Percentiles rank a stretch among this genome's conserved stretches.
phyloP scores from a whole-genome alignment of 1,140 invertebrate species.

The Anagrus nilaparvatae region DNA sequence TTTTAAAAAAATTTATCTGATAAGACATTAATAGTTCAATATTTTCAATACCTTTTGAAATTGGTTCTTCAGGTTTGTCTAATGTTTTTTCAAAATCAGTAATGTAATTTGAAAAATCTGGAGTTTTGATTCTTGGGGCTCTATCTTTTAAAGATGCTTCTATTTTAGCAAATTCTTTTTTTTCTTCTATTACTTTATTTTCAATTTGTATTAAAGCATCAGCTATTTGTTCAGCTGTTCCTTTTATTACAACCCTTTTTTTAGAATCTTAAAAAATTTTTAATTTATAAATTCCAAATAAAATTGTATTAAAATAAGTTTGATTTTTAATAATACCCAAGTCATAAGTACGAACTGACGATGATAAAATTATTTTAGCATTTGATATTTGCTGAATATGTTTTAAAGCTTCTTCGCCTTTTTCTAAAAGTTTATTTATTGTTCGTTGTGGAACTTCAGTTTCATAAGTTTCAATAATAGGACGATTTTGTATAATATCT shows the following conservation, averaged over 20 bases:
- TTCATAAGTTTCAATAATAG: constrained; percentile 50
- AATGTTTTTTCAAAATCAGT: neutral
- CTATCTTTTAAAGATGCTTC: constrained; percentile 32
- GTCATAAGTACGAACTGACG: neutral
- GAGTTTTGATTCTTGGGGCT: constrained; percentile 37
- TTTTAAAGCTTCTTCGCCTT: constrained; percentile 57
- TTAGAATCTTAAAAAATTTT: constrained; percentile 30
- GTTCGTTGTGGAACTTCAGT: constrained; percentile 54
- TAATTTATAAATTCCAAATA: constrained; percentile 4
- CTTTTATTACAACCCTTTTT: constrained; percentile 46
- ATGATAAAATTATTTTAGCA: constrained; percentile 49
- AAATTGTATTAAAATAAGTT: neutral
- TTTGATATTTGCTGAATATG: constrained; percentile 54
- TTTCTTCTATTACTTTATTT: constrained; percentile 48
- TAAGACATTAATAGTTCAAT: constrained; percentile 1
- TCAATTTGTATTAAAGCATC: constrained; percentile 49
- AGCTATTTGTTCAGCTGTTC: constrained; percentile 49
- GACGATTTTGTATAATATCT: constrained; percentile 57
- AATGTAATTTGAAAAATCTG: constrained; percentile 7
- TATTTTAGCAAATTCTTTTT: constrained; percentile 37
- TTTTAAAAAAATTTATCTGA: constrained; percentile 2
- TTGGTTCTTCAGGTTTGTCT: neutral
- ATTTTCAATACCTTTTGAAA: neutral
- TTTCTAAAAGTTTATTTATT: constrained; percentile 59
- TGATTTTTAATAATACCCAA: constrained; percentile 9